Evolutionary conservation across 2,888 invertebrate genomes (phyloP), one percentile per base, ranked within the genome.

Genomic region (Macaria notata): DNA sequence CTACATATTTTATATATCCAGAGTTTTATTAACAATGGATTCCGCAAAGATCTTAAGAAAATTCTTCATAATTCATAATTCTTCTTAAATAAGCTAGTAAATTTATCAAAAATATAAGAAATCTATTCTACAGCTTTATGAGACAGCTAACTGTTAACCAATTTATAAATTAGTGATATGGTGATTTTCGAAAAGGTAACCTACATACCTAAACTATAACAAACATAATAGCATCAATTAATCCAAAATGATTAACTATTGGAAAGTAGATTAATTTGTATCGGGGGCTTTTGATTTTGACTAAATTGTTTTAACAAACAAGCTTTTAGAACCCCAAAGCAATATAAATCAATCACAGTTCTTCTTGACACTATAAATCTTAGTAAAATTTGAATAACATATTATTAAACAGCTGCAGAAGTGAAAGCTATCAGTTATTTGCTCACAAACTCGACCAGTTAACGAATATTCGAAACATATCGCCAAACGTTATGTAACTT

Each of bases 381-480:
- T 46, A 9, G 5, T 30, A 48, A 41, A 47, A 63, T 62, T 63
- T 58, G 50, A 62, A 62, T 62, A 62, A 63, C 44, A 48, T 50
- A 50, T 50, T 38, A 50, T 44, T 43, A 54, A 43, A 55, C 46
- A 54, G 39, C 54, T 49, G 31, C 53, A 46, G 42, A 55, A 55
- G 59, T 44, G 63, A 65, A 65, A 63, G 65, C 56, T 48, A 38
- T 54, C 42, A 45, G 45, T 46, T 59, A 54, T 63, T 63, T 59
- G 43, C 38, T 43, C 46, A 53, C 47, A 61, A 63, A 61, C 51
- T 50, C 5, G 41, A 56, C 30, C 38, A 45, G 19, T 41, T 49
- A 41, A 7, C 8, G 33, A 9, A 45, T 53, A 48, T 45, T 19
- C 9, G n/a, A 54, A 59, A 59, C 62, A 56, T 42, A 62, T 57